Conservation (phyloP, 2,888 invertebrate species). For the Spodoptera exigua region DNA sequence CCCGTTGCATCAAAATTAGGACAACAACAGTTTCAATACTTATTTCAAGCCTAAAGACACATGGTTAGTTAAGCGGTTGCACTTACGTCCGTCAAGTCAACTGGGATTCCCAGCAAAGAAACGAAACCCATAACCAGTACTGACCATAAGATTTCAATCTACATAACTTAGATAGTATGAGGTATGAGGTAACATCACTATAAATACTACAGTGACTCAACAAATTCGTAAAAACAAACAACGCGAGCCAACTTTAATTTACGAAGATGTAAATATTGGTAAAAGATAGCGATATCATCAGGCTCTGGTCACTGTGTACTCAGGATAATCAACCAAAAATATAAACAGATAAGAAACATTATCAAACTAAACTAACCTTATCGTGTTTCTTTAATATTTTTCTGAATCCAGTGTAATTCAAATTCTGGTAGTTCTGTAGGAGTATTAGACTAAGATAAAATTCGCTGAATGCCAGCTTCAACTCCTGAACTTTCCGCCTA, state of each 20-base stretch:
- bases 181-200: not conserved
- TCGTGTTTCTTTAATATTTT: conserved; percentile 99
- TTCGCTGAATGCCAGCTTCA: conserved; percentile 99
- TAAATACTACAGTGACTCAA: not conserved
- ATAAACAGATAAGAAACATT: conserved; percentile 45
- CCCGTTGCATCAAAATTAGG: no score
- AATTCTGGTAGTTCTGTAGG: conserved; percentile 99
- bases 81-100: no score
- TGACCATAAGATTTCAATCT: no score
- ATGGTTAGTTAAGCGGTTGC: no score
- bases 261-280: conserved; percentile 32
- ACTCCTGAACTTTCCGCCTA: conserved; percentile 95
- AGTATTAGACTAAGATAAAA: conserved; percentile 99
- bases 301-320: conserved; percentile 30
- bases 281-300: conserved; percentile 24
- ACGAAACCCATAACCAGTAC: no score
- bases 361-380: conserved; percentile 91
- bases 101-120: no score
- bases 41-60: no score
- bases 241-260: conserved; percentile 2
- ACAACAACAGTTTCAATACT: no score
- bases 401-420: conserved; percentile 99
- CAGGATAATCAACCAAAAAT: conserved; percentile 44
- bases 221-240: not conserved
- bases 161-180: no score